These are phyloP conservation scores for Macrobrachium rosenbergii DNA, from an alignment of 1,140 invertebrate species.

Conservation along the genomic window DNA sequence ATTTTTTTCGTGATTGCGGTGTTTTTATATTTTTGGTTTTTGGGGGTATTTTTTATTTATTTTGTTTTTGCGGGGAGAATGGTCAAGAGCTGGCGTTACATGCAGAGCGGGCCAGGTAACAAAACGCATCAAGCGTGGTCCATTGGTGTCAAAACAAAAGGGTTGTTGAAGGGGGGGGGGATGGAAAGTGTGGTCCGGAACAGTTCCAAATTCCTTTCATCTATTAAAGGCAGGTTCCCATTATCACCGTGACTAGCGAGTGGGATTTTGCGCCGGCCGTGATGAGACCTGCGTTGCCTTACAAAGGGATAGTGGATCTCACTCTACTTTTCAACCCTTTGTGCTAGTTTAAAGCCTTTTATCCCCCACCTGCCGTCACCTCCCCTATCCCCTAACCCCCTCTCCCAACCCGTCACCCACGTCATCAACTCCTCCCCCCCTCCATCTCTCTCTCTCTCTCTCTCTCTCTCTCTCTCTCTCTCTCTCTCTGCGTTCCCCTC, in stretches of 20 bases:
- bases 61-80: too few species aligned
- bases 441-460: constrained; percentile 12
- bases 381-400: background rate
- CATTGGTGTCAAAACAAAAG: too few species aligned
- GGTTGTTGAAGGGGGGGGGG: background rate
- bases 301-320: constrained; percentile 1
- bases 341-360: background rate
- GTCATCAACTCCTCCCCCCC: background rate
- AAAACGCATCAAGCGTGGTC: too few species aligned
- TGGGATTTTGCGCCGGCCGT: background rate
- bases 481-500: background rate
- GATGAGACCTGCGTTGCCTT: background rate
- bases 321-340: constrained; percentile 7
- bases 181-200: background rate
- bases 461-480: background rate
- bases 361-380: background rate
- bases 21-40: too few species aligned
- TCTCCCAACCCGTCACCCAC: background rate
- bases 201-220: constrained; percentile 12
- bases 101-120: too few species aligned
- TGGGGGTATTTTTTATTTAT: too few species aligned
- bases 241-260: constrained; percentile 18
- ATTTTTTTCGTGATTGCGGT: too few species aligned
- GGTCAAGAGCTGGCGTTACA: too few species aligned
- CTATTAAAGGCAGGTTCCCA: constrained; percentile 16